These are phyloP conservation scores for Volucella bombylans DNA, from an alignment of 2,888 invertebrate species.

Conservation along the genomic window DNA sequence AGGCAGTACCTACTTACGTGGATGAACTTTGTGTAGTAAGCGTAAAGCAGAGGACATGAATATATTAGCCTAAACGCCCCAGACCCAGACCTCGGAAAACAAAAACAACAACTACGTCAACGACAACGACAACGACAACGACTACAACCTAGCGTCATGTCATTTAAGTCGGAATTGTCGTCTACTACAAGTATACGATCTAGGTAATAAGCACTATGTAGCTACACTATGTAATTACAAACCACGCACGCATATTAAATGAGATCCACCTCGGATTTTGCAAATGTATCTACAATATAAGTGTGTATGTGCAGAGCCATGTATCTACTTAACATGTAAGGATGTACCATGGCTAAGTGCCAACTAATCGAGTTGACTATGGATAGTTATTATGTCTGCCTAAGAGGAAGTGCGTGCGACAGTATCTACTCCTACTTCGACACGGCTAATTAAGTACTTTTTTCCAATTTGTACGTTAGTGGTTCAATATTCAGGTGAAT, in stretches of 20 bases:
- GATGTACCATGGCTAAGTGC: constrained; percentile 48
- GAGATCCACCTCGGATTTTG: constrained; percentile 68
- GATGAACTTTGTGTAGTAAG: constrained; percentile 29
- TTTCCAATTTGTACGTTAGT: constrained; percentile 32
- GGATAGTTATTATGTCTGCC: constrained; percentile 65
- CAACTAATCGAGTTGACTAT: constrained; percentile 67
- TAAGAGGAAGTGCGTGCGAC: constrained; percentile 49
- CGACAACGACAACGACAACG: neutral
- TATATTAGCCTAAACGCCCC: constrained; percentile 57
- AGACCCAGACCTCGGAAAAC: constrained; percentile 4
- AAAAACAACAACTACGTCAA: neutral
- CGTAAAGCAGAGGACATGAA: constrained; percentile 50
- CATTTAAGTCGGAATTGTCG: constrained; percentile 44
- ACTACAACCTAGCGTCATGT: constrained; percentile 35
- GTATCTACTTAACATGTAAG: neutral
- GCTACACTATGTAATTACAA: constrained; percentile 63
- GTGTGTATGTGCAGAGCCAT: no score
- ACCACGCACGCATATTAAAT: constrained; percentile 73
- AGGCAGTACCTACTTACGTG: constrained; percentile 4
- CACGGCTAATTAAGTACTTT: constrained; percentile 55
- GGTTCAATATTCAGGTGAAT: constrained; percentile 38
- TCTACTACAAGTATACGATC: neutral
- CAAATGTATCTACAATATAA: neutral
- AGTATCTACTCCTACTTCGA: constrained; percentile 34
- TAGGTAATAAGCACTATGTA: constrained; percentile 37